These are phyloP conservation scores for Lydus trimaculatus DNA, from an alignment of 2,888 invertebrate species.

Conservation along the genomic window DNA sequence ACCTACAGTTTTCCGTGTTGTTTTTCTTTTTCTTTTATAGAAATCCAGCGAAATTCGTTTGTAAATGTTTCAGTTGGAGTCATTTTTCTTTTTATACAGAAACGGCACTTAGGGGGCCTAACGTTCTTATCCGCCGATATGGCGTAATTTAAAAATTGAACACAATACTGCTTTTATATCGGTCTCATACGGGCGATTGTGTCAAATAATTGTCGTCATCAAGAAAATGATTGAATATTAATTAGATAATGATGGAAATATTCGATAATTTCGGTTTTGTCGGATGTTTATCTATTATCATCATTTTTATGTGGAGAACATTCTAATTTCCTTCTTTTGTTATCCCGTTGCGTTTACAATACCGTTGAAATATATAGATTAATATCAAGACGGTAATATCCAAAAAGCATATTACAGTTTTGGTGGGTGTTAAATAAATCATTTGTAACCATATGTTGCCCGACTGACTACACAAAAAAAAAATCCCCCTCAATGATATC, in stretches of 20 bases:
- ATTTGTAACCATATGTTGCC: constrained; percentile 10
- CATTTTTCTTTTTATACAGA: background rate
- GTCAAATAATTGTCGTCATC: background rate
- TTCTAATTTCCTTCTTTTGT: background rate
- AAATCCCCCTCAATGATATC: background rate
- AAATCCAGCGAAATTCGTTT: background rate
- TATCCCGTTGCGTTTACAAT: background rate
- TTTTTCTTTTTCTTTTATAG: background rate
- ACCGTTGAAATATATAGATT: background rate
- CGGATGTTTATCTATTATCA: background rate
- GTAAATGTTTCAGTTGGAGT: background rate
- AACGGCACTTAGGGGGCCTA: background rate
- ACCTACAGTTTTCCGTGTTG: background rate
- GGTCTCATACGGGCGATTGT: background rate
- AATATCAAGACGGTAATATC: background rate
- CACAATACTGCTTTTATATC: background rate
- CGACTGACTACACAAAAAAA: background rate
- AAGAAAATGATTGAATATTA: background rate
- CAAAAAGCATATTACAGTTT: constrained; percentile 1
- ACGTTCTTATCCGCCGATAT: background rate
- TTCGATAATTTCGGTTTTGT: background rate
- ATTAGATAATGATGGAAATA: background rate
- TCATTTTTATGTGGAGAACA: background rate
- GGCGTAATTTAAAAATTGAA: background rate
- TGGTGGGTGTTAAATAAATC: constrained; percentile 3